Conservation (phyloP, 2,797 vertebrate species). For the Cryptoprocta ferox region DNA sequence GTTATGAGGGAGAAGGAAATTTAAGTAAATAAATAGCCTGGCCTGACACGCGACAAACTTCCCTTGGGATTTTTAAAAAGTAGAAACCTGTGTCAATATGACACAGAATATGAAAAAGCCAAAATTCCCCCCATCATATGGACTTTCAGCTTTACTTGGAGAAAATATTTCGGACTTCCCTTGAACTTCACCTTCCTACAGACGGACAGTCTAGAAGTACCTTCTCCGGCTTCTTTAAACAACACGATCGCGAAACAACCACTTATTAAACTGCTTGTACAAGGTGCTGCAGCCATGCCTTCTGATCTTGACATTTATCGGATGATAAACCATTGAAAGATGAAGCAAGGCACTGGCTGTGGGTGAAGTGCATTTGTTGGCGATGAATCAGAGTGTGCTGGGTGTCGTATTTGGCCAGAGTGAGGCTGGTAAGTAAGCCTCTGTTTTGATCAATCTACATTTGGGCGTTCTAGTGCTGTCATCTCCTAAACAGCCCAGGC, state of each 20-base stretch:
- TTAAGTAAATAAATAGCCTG: slow-evolving; percentile 10
- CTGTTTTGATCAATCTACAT: background rate
- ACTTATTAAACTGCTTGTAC: background rate
- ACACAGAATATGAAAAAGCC: background rate
- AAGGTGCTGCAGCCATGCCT: background rate
- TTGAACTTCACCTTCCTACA: background rate
- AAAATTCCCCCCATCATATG: background rate
- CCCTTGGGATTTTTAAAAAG: slow-evolving; percentile 20
- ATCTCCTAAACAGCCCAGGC: background rate
- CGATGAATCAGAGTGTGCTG: background rate
- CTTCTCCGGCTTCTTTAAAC: background rate
- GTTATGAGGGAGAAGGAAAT: background rate
- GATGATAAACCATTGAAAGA: background rate
- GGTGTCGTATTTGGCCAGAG: background rate
- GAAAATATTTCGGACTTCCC: background rate
- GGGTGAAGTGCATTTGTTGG: background rate
- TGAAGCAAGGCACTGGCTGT: background rate
- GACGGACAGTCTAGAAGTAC: background rate
- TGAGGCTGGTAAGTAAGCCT: background rate
- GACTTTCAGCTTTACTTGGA: background rate
- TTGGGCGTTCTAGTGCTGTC: background rate
- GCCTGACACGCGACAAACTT: background rate
- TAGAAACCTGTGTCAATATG: background rate
- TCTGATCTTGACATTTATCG: background rate
- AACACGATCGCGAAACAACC: background rate